Base-by-base conservation (phyloP, 2,113 vertebrate species). In the Patagioenas fasciata region DNA sequence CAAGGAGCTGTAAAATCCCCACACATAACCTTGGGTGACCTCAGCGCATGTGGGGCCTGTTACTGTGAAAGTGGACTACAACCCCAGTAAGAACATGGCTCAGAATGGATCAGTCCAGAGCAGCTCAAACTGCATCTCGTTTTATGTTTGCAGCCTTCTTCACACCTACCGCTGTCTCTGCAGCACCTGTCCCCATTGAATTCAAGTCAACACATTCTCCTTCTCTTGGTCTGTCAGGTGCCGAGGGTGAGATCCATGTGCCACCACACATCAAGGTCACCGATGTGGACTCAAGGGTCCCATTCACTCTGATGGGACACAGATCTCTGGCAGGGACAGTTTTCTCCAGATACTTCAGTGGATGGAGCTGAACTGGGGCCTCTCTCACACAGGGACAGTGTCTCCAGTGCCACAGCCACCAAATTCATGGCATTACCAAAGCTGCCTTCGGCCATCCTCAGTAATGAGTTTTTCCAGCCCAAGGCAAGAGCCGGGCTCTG, bases 351-450 rank as follows among this genome's bases (percentile, higher is more conserved):
- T 25, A 29, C 15, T 58, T 4, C 16, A 36, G 61, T 9, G 66
- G 47, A 32, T 0, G 2, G n/a, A 74, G 71, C 29, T 73, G 71
- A 62, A 18, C 17, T 3, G 5, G 42, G 60, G 5, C 53, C 36
- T 61, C 53, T n/a, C 57, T 60, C 16, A 5, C n/a, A 34, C 32
- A 19, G 20, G 36, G 19, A 31, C 24, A 74, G 47, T 2, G 5
- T 9, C 70, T 62, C 57, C 0, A 0, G 17, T 70, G 47, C 89
- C 10, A 4, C 5, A 18, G 28, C 50, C 80, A 28, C 34, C 1
- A 0, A 13, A 51, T 7, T 47, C 61, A n/a, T 1, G 1, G 69
- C 1, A 0, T 20, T 47, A 19, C 23, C 8, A 24, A 34, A 47
- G 18, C 34, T 74, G 47, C 36, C 53, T 23, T 50, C 38, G 48